phyloP scores from a whole-genome alignment of 2,113 vertebrate species.

The Poicephalus meyeri region DNA sequence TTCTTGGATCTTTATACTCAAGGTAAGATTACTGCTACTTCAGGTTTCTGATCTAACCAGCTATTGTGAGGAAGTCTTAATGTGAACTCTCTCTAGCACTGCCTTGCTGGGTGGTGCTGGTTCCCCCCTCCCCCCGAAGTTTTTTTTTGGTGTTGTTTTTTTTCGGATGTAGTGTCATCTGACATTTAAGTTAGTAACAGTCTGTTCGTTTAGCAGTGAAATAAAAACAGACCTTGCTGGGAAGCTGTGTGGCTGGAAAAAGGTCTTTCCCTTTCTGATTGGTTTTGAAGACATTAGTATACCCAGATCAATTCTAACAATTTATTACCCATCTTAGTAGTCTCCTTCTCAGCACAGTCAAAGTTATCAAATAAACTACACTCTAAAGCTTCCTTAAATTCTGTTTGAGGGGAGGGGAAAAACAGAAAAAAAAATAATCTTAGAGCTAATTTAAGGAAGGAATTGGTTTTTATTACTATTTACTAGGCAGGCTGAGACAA shows the following conservation, averaged over 20 bases:
- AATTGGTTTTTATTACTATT: slow-evolving; percentile 22
- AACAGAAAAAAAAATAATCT: slow-evolving; percentile 17
- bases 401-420: background rate
- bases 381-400: slow-evolving; percentile 67
- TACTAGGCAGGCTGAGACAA: slow-evolving; percentile 26
- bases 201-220: slow-evolving; percentile 75
- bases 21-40: slow-evolving; percentile 82
- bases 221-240: slow-evolving; percentile 70
- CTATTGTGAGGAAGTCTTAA: slow-evolving; percentile 28
- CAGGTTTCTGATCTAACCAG: slow-evolving; percentile 46
- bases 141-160: background rate
- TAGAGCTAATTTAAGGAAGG: slow-evolving; percentile 38
- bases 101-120: slow-evolving; percentile 49
- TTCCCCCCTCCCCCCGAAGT: background rate
- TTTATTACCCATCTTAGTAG: slow-evolving; percentile 40
- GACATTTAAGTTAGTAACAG: slow-evolving; percentile 76
- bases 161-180: slow-evolving; percentile 65
- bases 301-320: slow-evolving; percentile 5
- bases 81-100: slow-evolving; percentile 9
- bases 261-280: slow-evolving; percentile 8
- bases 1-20: slow-evolving; percentile 70
- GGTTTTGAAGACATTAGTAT: background rate
- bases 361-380: slow-evolving; percentile 32
- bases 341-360: slow-evolving; percentile 34
- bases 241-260: slow-evolving; percentile 62